Conservation (phyloP, 2,797 vertebrate genomes). For the Cyclura pinguis region DNA sequence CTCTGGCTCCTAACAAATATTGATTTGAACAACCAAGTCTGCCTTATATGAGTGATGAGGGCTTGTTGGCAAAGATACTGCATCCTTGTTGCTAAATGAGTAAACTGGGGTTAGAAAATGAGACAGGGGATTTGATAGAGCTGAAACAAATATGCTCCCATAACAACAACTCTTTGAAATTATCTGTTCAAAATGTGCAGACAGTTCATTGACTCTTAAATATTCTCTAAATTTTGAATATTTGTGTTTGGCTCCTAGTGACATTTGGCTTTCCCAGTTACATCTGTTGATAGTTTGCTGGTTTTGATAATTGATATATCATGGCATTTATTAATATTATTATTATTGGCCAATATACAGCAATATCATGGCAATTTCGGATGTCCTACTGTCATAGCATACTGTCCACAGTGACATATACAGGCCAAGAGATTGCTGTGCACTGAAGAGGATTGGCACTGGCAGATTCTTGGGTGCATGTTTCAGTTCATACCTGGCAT, state of each 20-base stretch:
- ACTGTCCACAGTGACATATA: background rate
- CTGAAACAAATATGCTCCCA: background rate
- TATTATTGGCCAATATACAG: too few species aligned
- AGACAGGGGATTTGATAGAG: background rate
- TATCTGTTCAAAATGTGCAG: background rate
- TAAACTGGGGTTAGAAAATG: slow-evolving; percentile 26
- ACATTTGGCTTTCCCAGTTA: background rate
- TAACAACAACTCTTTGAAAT: background rate
- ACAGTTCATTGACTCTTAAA: background rate
- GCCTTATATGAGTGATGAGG: slow-evolving; percentile 57
- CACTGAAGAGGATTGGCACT: background rate
- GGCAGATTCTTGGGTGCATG: background rate
- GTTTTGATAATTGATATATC: background rate
- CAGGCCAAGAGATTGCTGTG: background rate
- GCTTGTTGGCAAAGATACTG: slow-evolving; percentile 51
- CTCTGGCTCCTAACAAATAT: slow-evolving; percentile 78
- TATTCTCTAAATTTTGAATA: background rate
- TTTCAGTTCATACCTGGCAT: background rate
- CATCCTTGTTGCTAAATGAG: slow-evolving; percentile 43
- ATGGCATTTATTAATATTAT: background rate
- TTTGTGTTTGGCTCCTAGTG: background rate
- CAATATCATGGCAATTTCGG: background rate
- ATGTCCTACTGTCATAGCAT: background rate
- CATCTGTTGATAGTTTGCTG: background rate
- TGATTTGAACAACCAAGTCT: slow-evolving; percentile 76